Evolutionary conservation across 2,113 vertebrate genomes (phyloP).

Genomic region (Phaethon lepturus): DNA sequence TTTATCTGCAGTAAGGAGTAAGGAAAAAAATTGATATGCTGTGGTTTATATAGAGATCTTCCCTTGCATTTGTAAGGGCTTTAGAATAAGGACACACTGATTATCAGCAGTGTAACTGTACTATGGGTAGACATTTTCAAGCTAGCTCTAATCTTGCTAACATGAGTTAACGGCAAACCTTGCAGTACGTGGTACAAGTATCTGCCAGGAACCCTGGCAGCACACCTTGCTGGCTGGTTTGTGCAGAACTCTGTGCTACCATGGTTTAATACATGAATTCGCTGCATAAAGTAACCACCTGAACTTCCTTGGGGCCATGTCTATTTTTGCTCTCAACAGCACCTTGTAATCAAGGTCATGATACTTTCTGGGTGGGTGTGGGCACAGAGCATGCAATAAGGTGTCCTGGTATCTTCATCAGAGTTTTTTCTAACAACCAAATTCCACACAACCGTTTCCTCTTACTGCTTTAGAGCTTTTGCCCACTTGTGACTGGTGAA

Average conservation of each 20-base stretch:
- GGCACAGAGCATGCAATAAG: not conserved
- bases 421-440: not conserved
- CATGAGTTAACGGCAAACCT: not conserved
- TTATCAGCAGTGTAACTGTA: not conserved
- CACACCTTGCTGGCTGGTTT: not conserved
- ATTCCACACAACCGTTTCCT: not conserved
- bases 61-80: not conserved
- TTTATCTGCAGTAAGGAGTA: not conserved
- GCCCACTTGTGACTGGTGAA: not conserved
- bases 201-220: not conserved
- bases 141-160: not conserved
- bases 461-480: not conserved
- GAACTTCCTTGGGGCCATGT: not conserved
- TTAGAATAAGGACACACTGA: not conserved
- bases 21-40: not conserved
- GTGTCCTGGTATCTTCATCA: not conserved
- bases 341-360: not conserved
- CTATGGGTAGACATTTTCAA: not conserved
- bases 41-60: not conserved
- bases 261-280: not conserved
- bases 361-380: not conserved
- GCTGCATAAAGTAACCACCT: not conserved
- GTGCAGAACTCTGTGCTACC: not conserved
- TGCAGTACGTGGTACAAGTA: not conserved
- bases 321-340: not conserved